Evolutionary conservation across 2,888 invertebrate species (phyloP), one percentile per base, ranked within the genome.

Genomic region (Thelaira solivaga): DNA sequence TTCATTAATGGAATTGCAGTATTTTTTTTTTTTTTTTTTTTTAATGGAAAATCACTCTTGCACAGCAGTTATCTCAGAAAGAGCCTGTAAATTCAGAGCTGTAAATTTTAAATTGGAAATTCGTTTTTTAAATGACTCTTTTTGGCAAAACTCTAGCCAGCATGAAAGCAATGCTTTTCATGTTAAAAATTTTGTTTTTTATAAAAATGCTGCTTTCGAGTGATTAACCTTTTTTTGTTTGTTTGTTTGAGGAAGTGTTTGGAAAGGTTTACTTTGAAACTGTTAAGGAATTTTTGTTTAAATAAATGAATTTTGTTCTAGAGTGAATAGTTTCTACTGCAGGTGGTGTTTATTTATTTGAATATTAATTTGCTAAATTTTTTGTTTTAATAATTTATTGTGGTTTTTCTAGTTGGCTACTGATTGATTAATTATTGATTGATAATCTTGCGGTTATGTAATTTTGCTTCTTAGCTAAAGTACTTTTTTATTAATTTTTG

Each of bases 201-300:
- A n/a, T n/a, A n/a, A n/a, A n/a, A n/a, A n/a, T n/a, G n/a, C n/a
- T n/a, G n/a, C n/a, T n/a, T n/a, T n/a, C n/a, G n/a, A n/a, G n/a
- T n/a, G n/a, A n/a, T n/a, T n/a, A n/a, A n/a, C n/a, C n/a, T n/a
- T 55, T 13, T 45, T 26, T 10, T 10, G 26, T 13, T 41, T 59
- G 16, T 59, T 36, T 31, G 24, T 29, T n/a, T 1, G 11, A 10
- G 53, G 29, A 45, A 61, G 51, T 67, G 36, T 69, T 59, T 69
- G 16, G 26, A 43, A 62, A 69, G 20, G 7, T 47, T 18, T 74
- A 41, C 26, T 7, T 43, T 49, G 65, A 55, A 45, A 8, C 43
- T 29, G n/a, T 45, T 49, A 6, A 26, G 29, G 26, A 6, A 41
- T 43, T 43, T n/a, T 49, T 24, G 24, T 49, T 47, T 11, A 18